Percentiles rank a stretch among this genome's conserved stretches.
These are phyloP conservation scores for Neoniphon sammara DNA, from an alignment of 2,797 vertebrate genomes.

Conservation along the genomic window DNA sequence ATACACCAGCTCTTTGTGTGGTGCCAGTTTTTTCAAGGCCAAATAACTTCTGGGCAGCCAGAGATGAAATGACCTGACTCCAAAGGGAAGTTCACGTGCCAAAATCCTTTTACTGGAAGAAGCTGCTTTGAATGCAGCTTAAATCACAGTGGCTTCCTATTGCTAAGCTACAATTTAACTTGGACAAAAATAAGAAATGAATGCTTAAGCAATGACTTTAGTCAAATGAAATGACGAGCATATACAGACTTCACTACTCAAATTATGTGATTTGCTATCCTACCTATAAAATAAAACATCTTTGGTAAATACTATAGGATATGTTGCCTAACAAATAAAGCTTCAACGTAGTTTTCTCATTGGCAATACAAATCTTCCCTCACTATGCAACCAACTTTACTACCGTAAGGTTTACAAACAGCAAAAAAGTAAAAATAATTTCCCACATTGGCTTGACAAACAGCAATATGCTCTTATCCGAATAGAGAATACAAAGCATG, in stretches of 20 bases:
- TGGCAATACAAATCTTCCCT: background rate
- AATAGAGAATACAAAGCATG: background rate
- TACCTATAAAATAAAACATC: too few species aligned
- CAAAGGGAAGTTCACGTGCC: conserved; percentile 12
- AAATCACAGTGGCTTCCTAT: background rate
- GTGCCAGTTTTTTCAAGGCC: conserved; percentile 9
- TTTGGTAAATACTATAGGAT: too few species aligned
- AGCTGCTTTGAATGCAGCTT: conserved; percentile 7
- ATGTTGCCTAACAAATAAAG: too few species aligned
- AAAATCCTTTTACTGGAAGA: background rate
- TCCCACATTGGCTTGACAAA: background rate
- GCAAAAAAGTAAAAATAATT: background rate
- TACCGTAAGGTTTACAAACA: background rate
- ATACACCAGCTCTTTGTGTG: background rate
- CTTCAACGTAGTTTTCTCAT: background rate
- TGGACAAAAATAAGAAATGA: too few species aligned
- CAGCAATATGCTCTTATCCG: too few species aligned
- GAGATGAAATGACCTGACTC: conserved; percentile 12
- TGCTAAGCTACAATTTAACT: background rate
- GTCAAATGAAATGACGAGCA: too few species aligned
- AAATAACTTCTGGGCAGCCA: conserved; percentile 19
- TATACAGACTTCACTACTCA: too few species aligned
- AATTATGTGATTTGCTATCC: too few species aligned
- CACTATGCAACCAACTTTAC: conserved; percentile 10
- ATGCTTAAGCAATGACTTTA: too few species aligned